phyloP scores from a whole-genome alignment of 2,888 invertebrate genomes.

The Rapana venosa region DNA sequence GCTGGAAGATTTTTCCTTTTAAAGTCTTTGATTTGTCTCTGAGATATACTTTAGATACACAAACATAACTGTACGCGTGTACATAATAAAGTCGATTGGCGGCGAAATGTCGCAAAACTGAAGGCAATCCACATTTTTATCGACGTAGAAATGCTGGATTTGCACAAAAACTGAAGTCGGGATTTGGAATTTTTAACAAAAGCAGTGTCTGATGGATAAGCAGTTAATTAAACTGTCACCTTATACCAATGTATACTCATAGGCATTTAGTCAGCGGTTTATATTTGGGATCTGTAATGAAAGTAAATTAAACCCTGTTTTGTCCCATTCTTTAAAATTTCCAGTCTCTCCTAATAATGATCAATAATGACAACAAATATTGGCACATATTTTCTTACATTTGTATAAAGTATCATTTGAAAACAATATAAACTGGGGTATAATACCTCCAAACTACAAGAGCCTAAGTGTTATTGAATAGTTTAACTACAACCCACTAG shows the following conservation, averaged over 20 bases:
- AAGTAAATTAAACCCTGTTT: background rate
- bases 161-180: background rate
- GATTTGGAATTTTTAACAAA: background rate
- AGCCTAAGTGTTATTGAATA: too few species aligned
- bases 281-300: background rate
- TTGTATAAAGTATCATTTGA: too few species aligned
- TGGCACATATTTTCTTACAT: too few species aligned
- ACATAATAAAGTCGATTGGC: background rate
- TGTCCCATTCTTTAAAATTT: background rate
- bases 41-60: background rate
- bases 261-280: background rate
- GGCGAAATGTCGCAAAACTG: background rate
- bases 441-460: too few species aligned
- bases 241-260: background rate
- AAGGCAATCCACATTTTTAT: conserved; percentile 30
- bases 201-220: background rate
- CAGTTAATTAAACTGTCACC: background rate
- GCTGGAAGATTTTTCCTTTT: background rate
- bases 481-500: too few species aligned
- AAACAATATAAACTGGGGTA: too few species aligned
- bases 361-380: too few species aligned
- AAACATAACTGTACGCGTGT: background rate
- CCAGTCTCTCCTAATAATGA: too few species aligned
- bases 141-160: background rate
- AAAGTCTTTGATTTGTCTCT: too few species aligned